phyloP scores from a whole-genome alignment of 2,888 invertebrate species.

The Caenorhabditis japonica region DNA sequence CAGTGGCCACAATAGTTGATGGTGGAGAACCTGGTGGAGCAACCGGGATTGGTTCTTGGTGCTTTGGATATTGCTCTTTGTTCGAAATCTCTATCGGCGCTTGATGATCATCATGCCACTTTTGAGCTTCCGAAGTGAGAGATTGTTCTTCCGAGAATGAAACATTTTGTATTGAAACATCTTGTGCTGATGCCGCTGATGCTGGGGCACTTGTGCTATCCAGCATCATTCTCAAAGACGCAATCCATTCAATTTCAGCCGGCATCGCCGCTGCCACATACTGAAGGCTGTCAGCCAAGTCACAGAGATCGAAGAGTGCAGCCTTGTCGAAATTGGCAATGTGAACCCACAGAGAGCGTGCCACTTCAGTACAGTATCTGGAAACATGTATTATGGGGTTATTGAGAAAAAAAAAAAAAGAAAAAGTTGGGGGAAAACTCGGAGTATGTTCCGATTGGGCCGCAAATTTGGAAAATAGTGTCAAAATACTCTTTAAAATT shows the following conservation, averaged over 20 bases:
- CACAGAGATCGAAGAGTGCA: constrained; percentile 57
- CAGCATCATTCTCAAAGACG: constrained; percentile 45
- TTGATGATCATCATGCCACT: constrained; percentile 63
- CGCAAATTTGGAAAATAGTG: neutral
- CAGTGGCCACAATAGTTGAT: neutral
- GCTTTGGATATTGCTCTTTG: constrained; percentile 7
- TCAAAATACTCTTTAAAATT: no score
- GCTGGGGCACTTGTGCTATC: constrained; percentile 1
- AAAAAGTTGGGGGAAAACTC: no score
- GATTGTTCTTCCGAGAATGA: constrained; percentile 9
- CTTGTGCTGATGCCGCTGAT: neutral
- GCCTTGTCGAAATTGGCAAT: constrained; percentile 35
- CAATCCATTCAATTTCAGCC: constrained; percentile 60
- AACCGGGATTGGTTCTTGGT: constrained; percentile 11
- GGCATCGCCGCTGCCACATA: constrained; percentile 50
- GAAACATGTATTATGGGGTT: neutral
- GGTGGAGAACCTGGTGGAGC: neutral
- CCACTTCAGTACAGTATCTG: constrained; percentile 62
- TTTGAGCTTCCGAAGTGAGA: constrained; percentile 54
- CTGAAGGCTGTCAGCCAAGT: constrained; percentile 64
- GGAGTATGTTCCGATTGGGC: no score
- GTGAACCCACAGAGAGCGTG: constrained; percentile 56
- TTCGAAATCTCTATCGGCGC: constrained; percentile 56
- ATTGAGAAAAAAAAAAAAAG: no score
- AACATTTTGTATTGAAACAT: constrained; percentile 1